Percentiles rank a stretch among this genome's conserved stretches.
phyloP scores from a whole-genome alignment of 2,888 invertebrate species.

The Orchesellides sinensis region DNA sequence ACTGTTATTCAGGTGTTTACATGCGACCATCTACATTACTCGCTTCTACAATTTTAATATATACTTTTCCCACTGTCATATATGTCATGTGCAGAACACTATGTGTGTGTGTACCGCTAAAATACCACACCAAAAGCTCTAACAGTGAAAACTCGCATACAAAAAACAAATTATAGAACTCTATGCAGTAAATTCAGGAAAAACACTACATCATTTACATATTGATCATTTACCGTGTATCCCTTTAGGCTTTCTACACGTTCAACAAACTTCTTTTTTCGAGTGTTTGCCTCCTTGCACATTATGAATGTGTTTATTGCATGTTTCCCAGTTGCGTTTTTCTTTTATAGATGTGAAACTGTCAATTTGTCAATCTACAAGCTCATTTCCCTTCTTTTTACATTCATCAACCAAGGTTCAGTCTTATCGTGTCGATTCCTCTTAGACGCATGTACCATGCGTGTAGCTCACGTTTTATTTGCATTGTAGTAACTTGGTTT shows the following conservation, averaged over 20 bases:
- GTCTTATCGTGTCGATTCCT: not conserved
- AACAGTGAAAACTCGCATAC: too few species aligned
- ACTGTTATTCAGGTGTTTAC: too few species aligned
- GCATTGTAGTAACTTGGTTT: conserved; percentile 5
- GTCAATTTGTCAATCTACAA: conserved; percentile 67
- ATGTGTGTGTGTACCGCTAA: too few species aligned
- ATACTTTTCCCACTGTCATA: too few species aligned
- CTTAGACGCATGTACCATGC: too few species aligned
- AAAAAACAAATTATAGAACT: not conserved
- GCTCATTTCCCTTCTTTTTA: conserved; percentile 60
- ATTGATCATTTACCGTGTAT: conserved; percentile 7
- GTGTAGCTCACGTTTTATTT: conserved; percentile 1
- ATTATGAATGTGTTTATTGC: conserved; percentile 72
- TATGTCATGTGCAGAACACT: too few species aligned
- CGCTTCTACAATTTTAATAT: too few species aligned
- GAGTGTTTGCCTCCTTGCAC: conserved; percentile 35
- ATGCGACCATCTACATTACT: too few species aligned
- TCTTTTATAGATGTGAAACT: conserved; percentile 51
- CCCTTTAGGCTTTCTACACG: conserved; percentile 28
- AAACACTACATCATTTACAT: not conserved
- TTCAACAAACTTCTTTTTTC: conserved; percentile 6
- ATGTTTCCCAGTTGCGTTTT: conserved; percentile 58
- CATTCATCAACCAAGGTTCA: conserved; percentile 20
- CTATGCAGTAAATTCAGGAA: not conserved
- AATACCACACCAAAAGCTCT: too few species aligned